Evolutionary conservation across 2,113 vertebrate genomes (phyloP), one percentile per base, ranked within the genome.

Genomic region (Tragelaphus scriptus): DNA sequence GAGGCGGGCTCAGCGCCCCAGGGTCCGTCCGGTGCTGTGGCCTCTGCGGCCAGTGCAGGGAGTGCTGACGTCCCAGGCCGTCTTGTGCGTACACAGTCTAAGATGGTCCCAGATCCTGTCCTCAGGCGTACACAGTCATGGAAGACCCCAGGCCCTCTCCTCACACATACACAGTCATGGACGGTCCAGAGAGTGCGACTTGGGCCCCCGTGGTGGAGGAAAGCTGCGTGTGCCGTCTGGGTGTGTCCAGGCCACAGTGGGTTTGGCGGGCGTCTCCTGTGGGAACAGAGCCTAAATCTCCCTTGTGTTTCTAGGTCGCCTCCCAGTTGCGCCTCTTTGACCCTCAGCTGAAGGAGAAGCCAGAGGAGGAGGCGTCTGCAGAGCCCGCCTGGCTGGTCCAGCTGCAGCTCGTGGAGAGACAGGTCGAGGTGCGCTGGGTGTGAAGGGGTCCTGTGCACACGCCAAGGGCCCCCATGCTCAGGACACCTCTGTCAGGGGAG

Each of bases 261-360:
- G 1, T 28, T 59, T 51, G 30, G 49, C 1, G 5, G 10, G 47
- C 2, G 0, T 15, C 8, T 40, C 44, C 3, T 13, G 14, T 5
- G 4, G 23, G 68, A 11, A 68, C 79, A 6, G 40, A 47, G 11
- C 17, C 17, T 56, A 5, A 25, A 13, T 7, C 55, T 77, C 8
- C 0, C 1, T 7, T 7, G 44, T 26, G 17, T 32, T 84, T 95
- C 11, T 93, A 99, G 99, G 98, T 99, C 87, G 99, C 99, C 2
- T 99, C 99, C 47, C 99, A 99, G 94, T 98, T 99, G 47, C 98
- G 99, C 65, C 99, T 99, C 96, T 99, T 99, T 40, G 99, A 99
- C 97, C 99, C 99, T 6, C 99, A 99, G 98, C 98, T 99, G 95
- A 99, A 99, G 95, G 99, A 99, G 97, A 99, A 99, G 32, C 99